phyloP scores from a whole-genome alignment of 2,113 vertebrate genomes.

The Phoenicopterus ruber region DNA sequence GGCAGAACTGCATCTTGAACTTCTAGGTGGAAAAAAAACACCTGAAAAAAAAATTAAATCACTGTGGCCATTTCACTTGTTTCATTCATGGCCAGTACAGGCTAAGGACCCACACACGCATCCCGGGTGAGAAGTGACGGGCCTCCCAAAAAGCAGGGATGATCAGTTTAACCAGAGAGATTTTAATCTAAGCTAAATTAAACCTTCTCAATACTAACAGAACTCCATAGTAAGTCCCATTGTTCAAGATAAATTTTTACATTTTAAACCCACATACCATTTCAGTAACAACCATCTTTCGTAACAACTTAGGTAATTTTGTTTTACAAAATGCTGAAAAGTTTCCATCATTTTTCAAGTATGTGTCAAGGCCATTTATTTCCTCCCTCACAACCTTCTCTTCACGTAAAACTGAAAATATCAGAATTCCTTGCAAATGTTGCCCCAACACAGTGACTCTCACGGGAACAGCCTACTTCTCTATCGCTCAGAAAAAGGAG shows the following conservation, averaged over 20 bases:
- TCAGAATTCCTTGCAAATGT: not conserved
- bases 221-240: not conserved
- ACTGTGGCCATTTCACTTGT: not conserved
- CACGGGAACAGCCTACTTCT: not conserved
- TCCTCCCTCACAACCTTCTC: not conserved
- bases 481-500: not conserved
- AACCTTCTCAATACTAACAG: not conserved
- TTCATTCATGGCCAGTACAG: not conserved
- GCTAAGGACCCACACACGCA: fast-evolving
- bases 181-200: not conserved
- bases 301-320: not conserved
- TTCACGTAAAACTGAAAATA: not conserved
- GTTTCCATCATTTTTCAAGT: not conserved
- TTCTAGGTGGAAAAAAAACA: not conserved
- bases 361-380: not conserved
- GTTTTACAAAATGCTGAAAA: not conserved
- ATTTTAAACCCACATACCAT: not conserved
- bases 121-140: fast-evolving
- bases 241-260: not conserved
- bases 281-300: not conserved
- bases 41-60: not conserved
- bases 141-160: not conserved
- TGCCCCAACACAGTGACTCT: not conserved
- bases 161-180: not conserved
- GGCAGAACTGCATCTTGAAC: not conserved